A percentile compares a stretch with the other conserved stretches of the same genome.
These are phyloP conservation scores for Ictidomys tridecemlineatus DNA, from an alignment of 2,113 vertebrate genomes.

Conservation along the genomic window DNA sequence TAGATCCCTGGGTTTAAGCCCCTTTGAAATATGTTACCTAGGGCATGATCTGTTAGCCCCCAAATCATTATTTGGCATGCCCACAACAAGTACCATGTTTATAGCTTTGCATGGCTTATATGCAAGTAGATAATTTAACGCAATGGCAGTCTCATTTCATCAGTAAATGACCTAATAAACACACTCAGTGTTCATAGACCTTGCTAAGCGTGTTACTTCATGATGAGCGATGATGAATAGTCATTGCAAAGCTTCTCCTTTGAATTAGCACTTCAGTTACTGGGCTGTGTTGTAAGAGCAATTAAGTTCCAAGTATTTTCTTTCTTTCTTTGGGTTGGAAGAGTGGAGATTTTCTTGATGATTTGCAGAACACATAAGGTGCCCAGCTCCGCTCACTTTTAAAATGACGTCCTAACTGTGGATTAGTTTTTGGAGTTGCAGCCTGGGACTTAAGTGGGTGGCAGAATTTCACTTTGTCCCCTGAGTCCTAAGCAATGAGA, in stretches of 20 bases:
- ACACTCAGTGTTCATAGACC: background rate
- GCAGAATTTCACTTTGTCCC: background rate
- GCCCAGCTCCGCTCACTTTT: no score
- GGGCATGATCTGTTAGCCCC: background rate
- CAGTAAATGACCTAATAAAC: background rate
- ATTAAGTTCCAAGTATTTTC: background rate
- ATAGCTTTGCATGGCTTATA: background rate
- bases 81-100: background rate
- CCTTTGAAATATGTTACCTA: background rate
- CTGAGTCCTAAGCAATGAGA: background rate
- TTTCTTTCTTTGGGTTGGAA: no score
- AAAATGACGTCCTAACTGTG: no score
- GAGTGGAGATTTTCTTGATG: no score
- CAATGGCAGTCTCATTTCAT: background rate
- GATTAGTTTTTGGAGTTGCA: background rate
- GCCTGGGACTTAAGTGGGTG: background rate
- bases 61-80: background rate
- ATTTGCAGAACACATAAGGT: no score
- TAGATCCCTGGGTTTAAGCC: background rate
- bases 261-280: background rate
- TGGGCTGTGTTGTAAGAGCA: fast-evolving
- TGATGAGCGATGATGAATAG: background rate
- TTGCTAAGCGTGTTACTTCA: background rate
- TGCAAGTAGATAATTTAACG: background rate
- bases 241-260: background rate